These are phyloP conservation scores for Armadillidium nasatum DNA, from an alignment of 1,140 invertebrate genomes.

Conservation along the genomic window DNA sequence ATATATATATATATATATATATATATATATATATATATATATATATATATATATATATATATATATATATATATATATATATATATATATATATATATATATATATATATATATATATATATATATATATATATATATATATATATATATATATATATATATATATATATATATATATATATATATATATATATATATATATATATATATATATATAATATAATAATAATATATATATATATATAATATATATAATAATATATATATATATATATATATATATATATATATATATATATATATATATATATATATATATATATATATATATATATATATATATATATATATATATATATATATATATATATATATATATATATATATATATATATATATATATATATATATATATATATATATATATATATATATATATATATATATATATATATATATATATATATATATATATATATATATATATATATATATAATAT, in stretches of 20 bases:
- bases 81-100: constrained; percentile 3
- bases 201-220: neutral
- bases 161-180: constrained; percentile 1
- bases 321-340: too few relatives aligned
- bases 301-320: neutral
- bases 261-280: too few relatives aligned
- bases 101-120: constrained; percentile 13
- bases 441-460: too few relatives aligned
- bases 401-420: too few relatives aligned
- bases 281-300: neutral
- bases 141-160: constrained; percentile 3
- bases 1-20: constrained; percentile 9
- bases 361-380: too few relatives aligned
- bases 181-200: neutral
- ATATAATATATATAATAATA: too few relatives aligned
- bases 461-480: too few relatives aligned
- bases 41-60: constrained; percentile 11
- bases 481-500: too few relatives aligned
- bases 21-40: constrained; percentile 15
- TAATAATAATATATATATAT: neutral
- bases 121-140: constrained; percentile 11
- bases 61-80: constrained; percentile 13
- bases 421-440: too few relatives aligned
- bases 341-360: too few relatives aligned
- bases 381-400: too few relatives aligned